Conservation (phyloP, 2,113 vertebrate genomes). For the Leucopsar rothschildi region DNA sequence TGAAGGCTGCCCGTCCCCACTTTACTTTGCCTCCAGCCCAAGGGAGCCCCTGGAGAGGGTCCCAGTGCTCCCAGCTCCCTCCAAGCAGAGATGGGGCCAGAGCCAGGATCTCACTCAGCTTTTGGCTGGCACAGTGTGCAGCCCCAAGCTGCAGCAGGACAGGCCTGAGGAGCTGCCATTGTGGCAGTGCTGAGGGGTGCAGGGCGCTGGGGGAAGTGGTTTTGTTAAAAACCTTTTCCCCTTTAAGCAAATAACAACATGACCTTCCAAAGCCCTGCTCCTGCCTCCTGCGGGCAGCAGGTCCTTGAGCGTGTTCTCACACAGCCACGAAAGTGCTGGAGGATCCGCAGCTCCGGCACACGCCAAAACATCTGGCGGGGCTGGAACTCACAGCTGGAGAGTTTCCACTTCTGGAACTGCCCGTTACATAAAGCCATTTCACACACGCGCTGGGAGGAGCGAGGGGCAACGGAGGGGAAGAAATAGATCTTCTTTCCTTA, state of each 20-base stretch:
- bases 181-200: neutral
- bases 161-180: fast-evolving
- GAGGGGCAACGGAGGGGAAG: constrained; percentile 46
- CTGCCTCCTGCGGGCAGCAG: constrained; percentile 47
- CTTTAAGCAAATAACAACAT: neutral
- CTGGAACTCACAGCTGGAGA: constrained; percentile 62
- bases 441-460: constrained; percentile 34
- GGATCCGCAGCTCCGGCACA: neutral
- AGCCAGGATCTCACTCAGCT: neutral
- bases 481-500: constrained; percentile 3
- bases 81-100: neutral
- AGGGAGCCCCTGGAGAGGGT: neutral
- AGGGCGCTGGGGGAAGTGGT: neutral
- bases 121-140: neutral
- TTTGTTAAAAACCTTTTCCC: neutral
- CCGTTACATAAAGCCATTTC: constrained; percentile 59
- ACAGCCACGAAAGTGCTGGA: constrained; percentile 26
- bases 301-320: constrained; percentile 27
- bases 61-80: neutral
- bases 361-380: constrained; percentile 60
- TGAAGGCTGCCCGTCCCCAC: neutral
- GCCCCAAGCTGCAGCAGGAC: fast-evolving
- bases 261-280: constrained; percentile 38
- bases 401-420: constrained; percentile 56
- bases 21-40: fast-evolving